Base-by-base conservation (phyloP, 2,888 invertebrate species). In the Urechis unicinctus region DNA sequence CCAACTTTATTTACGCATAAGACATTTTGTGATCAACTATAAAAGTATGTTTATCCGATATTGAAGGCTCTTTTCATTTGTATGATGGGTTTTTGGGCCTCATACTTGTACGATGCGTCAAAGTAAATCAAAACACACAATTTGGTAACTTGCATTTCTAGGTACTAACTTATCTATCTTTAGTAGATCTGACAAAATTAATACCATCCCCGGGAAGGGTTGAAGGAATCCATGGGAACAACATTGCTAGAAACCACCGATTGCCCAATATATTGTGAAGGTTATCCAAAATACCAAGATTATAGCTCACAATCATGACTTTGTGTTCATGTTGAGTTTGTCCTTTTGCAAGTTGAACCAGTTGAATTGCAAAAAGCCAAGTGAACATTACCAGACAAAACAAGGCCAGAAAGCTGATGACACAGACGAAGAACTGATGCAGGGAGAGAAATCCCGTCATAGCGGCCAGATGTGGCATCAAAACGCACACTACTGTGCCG, bases 171-270 rank as follows among this genome's bases (percentile, higher is more conserved):
- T n/a, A n/a, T n/a, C n/a, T n/a, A n/a, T n/a, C 36, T 36, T 36
- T 36, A 17, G 36, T 17, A 17, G 9, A 13, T 9, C 36, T 9
- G 29, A 21, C 17, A 41, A 50, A 55, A 24, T 26, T 43, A 2
- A 86, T 79, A 2, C 93, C 93, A 81, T 91, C 85, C 51, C 87
- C 86, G 5, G 88, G 86, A 57, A 93, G 78, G 53, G 84, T 81
- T 61, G 92, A 93, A n/a, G 80, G 67, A 43, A 91, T 77, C 74
- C 89, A 88, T 9, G 94, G 91, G 52, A 85, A 85, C 53, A 91
- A 66, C 86, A 88, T 89, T 17, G 86, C 83, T 47, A 88, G 74
- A 68, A 86, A 84, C 91, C 92, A 92, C 55, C 82, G 82, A 21
- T 82, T 78, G 3, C 93, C 93, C 67, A 93, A 83, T 3, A 88